Percentiles rank a stretch among this genome's conserved stretches.
phyloP scores from a whole-genome alignment of 2,888 invertebrate genomes.

The Oxyteleia sp. region DNA sequence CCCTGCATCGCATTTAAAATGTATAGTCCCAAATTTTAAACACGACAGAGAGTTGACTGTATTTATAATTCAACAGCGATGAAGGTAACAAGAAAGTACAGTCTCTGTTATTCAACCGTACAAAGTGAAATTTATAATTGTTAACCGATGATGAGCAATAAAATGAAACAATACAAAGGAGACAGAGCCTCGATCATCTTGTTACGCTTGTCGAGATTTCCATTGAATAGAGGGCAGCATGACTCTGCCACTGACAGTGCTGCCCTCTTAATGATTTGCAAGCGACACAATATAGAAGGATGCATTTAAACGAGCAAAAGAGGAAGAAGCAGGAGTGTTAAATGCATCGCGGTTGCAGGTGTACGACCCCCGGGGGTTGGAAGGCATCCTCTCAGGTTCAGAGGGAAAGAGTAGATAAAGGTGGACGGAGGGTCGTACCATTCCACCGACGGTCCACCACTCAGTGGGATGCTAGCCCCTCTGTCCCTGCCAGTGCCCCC shows the following conservation, averaged over 20 bases:
- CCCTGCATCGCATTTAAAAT: no score
- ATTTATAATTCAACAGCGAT: no score
- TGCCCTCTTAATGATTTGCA: conserved; percentile 60
- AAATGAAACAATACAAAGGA: no score
- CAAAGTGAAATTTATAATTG: no score
- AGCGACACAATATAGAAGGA: conserved; percentile 53
- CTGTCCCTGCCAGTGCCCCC: conserved; percentile 87
- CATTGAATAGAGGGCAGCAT: neutral
- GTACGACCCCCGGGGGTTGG: conserved; percentile 86
- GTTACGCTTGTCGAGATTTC: no score
- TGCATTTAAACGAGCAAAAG: conserved; percentile 50
- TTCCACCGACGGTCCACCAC: conserved; percentile 90
- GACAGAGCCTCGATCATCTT: no score
- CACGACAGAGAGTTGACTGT: no score
- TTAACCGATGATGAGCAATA: no score
- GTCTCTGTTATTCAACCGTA: no score
- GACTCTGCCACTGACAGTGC: conserved; percentile 25
- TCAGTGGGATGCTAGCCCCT: conserved; percentile 83
- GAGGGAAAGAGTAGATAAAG: conserved; percentile 87
- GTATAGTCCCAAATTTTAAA: no score
- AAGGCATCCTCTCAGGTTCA: conserved; percentile 86
- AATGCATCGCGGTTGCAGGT: conserved; percentile 86
- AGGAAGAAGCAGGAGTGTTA: conserved; percentile 78
- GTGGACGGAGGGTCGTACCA: conserved; percentile 89
- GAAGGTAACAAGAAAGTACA: no score